A percentile compares a stretch with the other conserved stretches of the same genome.
Evolutionary conservation across 1,140 invertebrate species (phyloP).

Genomic region (Scaptomyza graminum): DNA sequence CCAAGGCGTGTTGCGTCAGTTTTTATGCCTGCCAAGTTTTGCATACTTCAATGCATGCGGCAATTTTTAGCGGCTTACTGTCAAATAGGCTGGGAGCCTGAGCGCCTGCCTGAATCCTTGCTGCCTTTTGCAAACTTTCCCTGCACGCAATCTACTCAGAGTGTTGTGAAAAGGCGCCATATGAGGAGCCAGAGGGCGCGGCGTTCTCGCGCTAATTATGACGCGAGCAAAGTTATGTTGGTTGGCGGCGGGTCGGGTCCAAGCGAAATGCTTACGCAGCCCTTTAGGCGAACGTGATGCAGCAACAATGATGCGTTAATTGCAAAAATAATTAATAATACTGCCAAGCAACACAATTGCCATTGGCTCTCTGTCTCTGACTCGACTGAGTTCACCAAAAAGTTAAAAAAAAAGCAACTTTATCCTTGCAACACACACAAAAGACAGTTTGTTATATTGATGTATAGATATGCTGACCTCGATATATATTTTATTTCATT

Average conservation of each 20-base stretch:
- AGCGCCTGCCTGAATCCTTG: neutral
- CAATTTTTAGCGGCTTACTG: conserved; percentile 56
- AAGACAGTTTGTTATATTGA: neutral
- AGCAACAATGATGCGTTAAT: conserved; percentile 79
- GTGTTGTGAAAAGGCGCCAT: conserved; percentile 49
- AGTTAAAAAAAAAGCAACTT: conserved; percentile 1
- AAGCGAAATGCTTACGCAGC: conserved; percentile 60
- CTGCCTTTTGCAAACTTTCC: conserved; percentile 17
- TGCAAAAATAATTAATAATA: conserved; percentile 81
- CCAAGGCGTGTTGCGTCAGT: conserved; percentile 72
- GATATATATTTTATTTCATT: too few relatives aligned
- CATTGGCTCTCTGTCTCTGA: conserved; percentile 15
- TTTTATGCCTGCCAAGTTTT: conserved; percentile 62
- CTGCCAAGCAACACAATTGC: conserved; percentile 55
- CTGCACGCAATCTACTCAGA: conserved; percentile 31
- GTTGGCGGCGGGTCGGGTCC: conserved; percentile 6
- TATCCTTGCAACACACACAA: conserved; percentile 2
- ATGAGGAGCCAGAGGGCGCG: conserved; percentile 42
- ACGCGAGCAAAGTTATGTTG: conserved; percentile 63
- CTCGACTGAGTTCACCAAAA: neutral
- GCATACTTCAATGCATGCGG: conserved; percentile 67
- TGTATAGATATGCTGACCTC: neutral
- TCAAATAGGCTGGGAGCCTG: conserved; percentile 10
- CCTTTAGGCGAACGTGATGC: conserved; percentile 68
- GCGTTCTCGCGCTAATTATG: conserved; percentile 64